These are phyloP conservation scores for Lethenteron reissneri DNA, from an alignment of 2,113 vertebrate species.

Conservation along the genomic window DNA sequence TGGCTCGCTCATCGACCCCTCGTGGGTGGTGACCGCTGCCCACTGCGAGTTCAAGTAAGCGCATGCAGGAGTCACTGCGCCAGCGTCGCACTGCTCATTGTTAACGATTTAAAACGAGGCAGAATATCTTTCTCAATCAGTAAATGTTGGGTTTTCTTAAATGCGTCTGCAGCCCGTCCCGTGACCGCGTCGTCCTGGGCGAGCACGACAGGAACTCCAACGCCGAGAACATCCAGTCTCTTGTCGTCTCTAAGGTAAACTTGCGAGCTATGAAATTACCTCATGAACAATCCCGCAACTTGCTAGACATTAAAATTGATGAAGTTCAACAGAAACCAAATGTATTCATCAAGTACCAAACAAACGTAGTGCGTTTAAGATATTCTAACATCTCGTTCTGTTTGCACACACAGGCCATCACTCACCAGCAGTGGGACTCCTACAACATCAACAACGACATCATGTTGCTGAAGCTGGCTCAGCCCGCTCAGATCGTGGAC, in stretches of 20 bases:
- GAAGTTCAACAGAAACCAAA: neutral
- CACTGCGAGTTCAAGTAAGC: slow-evolving; percentile 3
- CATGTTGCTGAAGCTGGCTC: too few relatives aligned
- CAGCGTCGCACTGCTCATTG: neutral
- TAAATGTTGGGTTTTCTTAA: neutral
- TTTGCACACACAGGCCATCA: too few relatives aligned
- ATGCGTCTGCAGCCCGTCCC: neutral
- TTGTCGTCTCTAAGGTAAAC: neutral
- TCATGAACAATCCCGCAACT: neutral
- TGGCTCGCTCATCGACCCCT: slow-evolving; percentile 3
- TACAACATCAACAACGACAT: too few relatives aligned
- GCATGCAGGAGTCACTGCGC: neutral
- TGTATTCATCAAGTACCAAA: too few relatives aligned
- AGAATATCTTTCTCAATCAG: neutral
- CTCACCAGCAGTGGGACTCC: too few relatives aligned
- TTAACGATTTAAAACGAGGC: neutral
- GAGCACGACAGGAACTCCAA: neutral
- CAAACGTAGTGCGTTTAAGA: too few relatives aligned
- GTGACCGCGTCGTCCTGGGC: neutral
- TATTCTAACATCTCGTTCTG: too few relatives aligned
- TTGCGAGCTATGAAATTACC: neutral
- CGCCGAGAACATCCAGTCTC: neutral
- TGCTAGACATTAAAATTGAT: neutral
- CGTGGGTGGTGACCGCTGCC: slow-evolving; percentile 7
- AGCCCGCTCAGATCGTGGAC: too few relatives aligned